These are phyloP conservation scores for Lordiphosa clarofinis DNA, from an alignment of 1,140 invertebrate species.

Conservation along the genomic window DNA sequence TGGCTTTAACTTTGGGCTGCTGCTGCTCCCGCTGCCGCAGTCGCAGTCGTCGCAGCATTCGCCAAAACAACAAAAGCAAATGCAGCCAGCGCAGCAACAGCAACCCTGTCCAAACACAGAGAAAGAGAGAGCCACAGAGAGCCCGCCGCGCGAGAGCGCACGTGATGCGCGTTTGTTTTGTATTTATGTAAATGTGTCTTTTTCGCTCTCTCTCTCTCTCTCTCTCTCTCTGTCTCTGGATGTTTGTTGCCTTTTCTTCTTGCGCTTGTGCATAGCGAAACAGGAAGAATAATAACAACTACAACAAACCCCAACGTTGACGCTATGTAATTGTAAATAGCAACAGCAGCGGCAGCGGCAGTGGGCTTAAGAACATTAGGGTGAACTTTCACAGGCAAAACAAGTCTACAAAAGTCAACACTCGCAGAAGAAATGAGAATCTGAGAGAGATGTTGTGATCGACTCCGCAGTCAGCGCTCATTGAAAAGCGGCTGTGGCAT, in stretches of 20 bases:
- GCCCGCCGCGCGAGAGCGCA: conserved; percentile 47
- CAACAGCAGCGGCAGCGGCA: conserved; percentile 10
- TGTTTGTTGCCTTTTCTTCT: conserved; percentile 30
- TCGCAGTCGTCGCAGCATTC: conserved; percentile 41
- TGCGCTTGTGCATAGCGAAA: conserved; percentile 40
- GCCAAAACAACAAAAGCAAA: conserved; percentile 50
- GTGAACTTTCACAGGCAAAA: conserved; percentile 16
- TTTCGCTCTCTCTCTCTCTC: conserved; percentile 5
- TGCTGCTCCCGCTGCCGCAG: conserved; percentile 26
- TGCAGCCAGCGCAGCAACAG: conserved; percentile 37
- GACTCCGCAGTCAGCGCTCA: too few species aligned
- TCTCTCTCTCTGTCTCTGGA: conserved; percentile 20
- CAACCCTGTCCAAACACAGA: background rate
- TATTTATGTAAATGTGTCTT: conserved; percentile 17
- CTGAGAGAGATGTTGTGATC: too few species aligned
- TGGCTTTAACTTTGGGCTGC: conserved; percentile 63
- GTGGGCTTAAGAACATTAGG: conserved; percentile 38
- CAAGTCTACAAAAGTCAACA: background rate
- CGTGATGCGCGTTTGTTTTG: conserved; percentile 50
- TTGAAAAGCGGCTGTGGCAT: too few species aligned
- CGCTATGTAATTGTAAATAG: conserved; percentile 52
- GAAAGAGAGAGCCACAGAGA: conserved; percentile 4
- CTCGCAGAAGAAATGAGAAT: too few species aligned
- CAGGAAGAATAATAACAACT: conserved; percentile 41
- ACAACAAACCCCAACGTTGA: conserved; percentile 8